These are phyloP conservation scores for Augochlora pura DNA, from an alignment of 1,140 invertebrate genomes.

Conservation along the genomic window DNA sequence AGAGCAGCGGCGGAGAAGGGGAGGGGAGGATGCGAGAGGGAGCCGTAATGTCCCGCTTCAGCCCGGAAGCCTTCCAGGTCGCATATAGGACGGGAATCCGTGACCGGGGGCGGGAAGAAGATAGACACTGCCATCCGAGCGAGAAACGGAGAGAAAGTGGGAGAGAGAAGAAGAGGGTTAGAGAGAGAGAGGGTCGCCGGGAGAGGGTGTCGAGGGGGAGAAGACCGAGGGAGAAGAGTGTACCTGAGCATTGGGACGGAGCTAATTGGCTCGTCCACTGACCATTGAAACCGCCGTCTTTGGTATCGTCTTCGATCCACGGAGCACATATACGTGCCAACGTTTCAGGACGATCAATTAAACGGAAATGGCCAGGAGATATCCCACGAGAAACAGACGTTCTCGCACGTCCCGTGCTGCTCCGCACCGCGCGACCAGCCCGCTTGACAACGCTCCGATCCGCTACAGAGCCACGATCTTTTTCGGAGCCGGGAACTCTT, in stretches of 20 bases:
- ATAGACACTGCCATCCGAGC: not conserved
- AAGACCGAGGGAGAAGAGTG: constrained; percentile 45
- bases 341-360: constrained; percentile 73
- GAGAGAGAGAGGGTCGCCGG: not conserved
- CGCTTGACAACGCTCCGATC: not conserved
- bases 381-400: constrained; percentile 69
- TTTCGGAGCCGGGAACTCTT: no score
- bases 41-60: constrained; percentile 68
- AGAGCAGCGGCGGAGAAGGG: not conserved
- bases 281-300: constrained; percentile 67
- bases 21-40: constrained; percentile 24
- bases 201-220: constrained; percentile 11
- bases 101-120: constrained; percentile 32
- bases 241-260: constrained; percentile 71
- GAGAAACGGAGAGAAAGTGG: not conserved
- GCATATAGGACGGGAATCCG: constrained; percentile 63
- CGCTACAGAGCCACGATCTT: no score
- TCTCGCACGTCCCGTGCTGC: constrained; percentile 60
- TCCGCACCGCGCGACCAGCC: constrained; percentile 11
- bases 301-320: constrained; percentile 64
- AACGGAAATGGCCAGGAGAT: constrained; percentile 73
- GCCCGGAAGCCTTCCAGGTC: constrained; percentile 72
- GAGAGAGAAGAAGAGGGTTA: not conserved
- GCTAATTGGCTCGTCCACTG: constrained; percentile 73
- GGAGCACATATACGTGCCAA: constrained; percentile 61